These are phyloP conservation scores for Oncorhynchus keta DNA, from an alignment of 2,113 vertebrate species.

Conservation along the genomic window DNA sequence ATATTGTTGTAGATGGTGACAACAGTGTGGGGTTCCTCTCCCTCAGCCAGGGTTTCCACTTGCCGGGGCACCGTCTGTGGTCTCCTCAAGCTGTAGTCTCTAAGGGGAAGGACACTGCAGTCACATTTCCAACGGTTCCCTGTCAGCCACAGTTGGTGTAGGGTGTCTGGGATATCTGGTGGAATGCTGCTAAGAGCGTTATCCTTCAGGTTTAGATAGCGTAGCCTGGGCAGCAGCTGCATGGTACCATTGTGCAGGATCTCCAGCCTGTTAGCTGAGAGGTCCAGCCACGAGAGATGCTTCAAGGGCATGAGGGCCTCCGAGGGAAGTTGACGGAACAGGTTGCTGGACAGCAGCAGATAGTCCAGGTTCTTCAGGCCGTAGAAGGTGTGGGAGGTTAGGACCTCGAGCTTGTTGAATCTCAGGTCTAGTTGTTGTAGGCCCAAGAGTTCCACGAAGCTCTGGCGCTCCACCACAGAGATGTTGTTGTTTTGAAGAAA, in stretches of 20 bases:
- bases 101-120: constrained; percentile 78
- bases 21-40: constrained; percentile 78
- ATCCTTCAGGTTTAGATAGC: constrained; percentile 84
- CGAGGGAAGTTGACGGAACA: constrained; percentile 69
- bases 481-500: constrained; percentile 87
- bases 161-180: constrained; percentile 62
- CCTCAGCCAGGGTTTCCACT: constrained; percentile 79
- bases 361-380: constrained; percentile 88
- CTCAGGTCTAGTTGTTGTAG: constrained; percentile 88
- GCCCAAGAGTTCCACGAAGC: constrained; percentile 80
- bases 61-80: constrained; percentile 78
- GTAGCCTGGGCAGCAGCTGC: constrained; percentile 73
- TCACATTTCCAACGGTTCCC: constrained; percentile 90
- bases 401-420: constrained; percentile 79
- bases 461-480: constrained; percentile 76
- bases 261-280: constrained; percentile 79
- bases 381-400: constrained; percentile 74
- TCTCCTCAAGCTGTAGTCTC: constrained; percentile 79
- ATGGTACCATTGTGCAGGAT: constrained; percentile 70
- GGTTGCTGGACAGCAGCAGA: constrained; percentile 85
- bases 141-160: constrained; percentile 89
- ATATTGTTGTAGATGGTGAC: constrained; percentile 89
- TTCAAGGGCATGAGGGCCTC: constrained; percentile 72
- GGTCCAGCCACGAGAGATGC: constrained; percentile 80
- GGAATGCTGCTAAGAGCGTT: constrained; percentile 79